A percentile compares a stretch with the other conserved stretches of the same genome.
Conservation (phyloP, 2,888 invertebrate species). For the Sericinus montela region DNA sequence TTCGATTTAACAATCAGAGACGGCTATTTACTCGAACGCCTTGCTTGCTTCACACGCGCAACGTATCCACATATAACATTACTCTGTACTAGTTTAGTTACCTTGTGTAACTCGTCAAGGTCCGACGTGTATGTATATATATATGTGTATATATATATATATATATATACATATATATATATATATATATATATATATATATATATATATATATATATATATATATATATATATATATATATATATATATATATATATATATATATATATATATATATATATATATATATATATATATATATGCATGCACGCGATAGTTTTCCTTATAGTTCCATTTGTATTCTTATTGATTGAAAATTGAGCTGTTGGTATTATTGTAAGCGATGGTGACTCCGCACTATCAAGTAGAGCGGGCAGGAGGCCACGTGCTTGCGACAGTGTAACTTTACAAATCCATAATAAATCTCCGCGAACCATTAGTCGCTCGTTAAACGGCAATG, state of each 20-base stretch:
- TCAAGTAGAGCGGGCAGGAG: background rate
- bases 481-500: conserved; percentile 36
- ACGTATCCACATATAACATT: too few species aligned
- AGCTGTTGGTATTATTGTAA: background rate
- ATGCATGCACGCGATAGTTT: conserved; percentile 15
- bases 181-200: conserved; percentile 6
- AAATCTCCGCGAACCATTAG: conserved; percentile 37
- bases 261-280: conserved; percentile 8
- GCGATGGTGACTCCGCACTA: background rate
- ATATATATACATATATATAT: conserved; percentile 5
- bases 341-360: background rate
- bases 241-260: conserved; percentile 4
- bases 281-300: conserved; percentile 10
- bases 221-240: conserved; percentile 5
- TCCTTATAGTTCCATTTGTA: conserved; percentile 19
- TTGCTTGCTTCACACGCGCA: too few species aligned
- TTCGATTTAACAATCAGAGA: background rate
- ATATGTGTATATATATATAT: conserved; percentile 9
- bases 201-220: conserved; percentile 7
- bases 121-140: conserved; percentile 10
- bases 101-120: conserved; percentile 7
- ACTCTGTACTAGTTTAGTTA: too few species aligned
- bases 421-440: background rate
- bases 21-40: background rate
- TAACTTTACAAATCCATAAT: conserved; percentile 22